phyloP scores from a whole-genome alignment of 2,113 vertebrate genomes.

The Ciconia maguari region DNA sequence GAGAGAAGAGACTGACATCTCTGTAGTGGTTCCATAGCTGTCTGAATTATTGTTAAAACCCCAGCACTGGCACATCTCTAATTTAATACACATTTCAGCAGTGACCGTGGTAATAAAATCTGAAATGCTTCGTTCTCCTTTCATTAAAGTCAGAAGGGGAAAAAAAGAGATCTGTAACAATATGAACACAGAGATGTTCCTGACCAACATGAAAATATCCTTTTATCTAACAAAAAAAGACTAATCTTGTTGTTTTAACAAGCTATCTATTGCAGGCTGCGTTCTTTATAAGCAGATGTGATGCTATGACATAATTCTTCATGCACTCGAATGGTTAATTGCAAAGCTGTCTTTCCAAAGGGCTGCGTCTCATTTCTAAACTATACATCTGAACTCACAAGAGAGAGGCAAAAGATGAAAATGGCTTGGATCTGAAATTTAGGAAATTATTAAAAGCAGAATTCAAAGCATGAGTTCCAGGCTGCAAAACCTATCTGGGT shows the following conservation, averaged over 20 bases:
- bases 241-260: background rate
- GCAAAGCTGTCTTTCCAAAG: background rate
- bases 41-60: conserved; percentile 37
- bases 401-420: background rate
- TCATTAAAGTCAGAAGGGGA: background rate
- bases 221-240: background rate
- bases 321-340: background rate
- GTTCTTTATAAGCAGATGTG: background rate
- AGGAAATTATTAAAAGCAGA: background rate
- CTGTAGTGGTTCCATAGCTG: background rate
- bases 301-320: background rate
- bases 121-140: conserved; percentile 5
- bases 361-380: background rate
- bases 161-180: background rate
- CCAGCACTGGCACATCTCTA: background rate
- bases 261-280: background rate
- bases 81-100: conserved; percentile 20
- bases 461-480: background rate
- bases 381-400: background rate
- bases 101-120: conserved; percentile 9
- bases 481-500: background rate
- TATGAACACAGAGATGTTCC: background rate
- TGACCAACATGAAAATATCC: background rate
- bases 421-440: background rate
- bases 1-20: background rate